Evolutionary conservation across 2,797 vertebrate species (phyloP).

Genomic region (Clarias laeviceps): DNA sequence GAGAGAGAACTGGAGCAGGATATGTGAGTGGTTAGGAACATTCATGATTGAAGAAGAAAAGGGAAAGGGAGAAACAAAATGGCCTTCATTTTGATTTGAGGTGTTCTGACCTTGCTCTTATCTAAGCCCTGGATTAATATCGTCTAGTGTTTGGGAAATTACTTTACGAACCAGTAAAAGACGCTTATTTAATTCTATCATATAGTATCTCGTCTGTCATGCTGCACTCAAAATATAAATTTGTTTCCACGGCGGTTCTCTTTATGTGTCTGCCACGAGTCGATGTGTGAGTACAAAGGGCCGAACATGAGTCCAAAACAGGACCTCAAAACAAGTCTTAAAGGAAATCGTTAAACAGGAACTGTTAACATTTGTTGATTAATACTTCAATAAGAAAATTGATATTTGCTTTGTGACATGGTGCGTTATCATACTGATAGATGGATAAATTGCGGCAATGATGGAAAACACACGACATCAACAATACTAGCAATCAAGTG

Average conservation of each 20-base stretch:
- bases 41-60: background rate
- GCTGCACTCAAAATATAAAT: conserved; percentile 29
- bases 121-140: conserved; percentile 55
- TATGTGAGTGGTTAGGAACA: background rate
- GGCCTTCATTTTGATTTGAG: conserved; percentile 59
- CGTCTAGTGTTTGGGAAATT: conserved; percentile 56
- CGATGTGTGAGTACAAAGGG: conserved; percentile 5
- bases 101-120: conserved; percentile 56
- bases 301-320: conserved; percentile 1
- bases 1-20: conserved; percentile 61
- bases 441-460: background rate
- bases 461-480: background rate
- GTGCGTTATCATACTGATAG: background rate
- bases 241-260: conserved; percentile 30
- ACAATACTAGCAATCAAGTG: background rate
- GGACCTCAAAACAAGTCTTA: background rate
- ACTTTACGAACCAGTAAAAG: conserved; percentile 59
- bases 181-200: conserved; percentile 51
- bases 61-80: conserved; percentile 44
- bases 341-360: background rate
- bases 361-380: background rate
- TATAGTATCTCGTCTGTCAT: conserved; percentile 38
- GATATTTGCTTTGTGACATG: background rate
- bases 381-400: background rate
- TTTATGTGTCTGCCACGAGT: background rate